These are phyloP conservation scores for Tribolium castaneum DNA, from an alignment of 1,140 invertebrate species.

Conservation along the genomic window DNA sequence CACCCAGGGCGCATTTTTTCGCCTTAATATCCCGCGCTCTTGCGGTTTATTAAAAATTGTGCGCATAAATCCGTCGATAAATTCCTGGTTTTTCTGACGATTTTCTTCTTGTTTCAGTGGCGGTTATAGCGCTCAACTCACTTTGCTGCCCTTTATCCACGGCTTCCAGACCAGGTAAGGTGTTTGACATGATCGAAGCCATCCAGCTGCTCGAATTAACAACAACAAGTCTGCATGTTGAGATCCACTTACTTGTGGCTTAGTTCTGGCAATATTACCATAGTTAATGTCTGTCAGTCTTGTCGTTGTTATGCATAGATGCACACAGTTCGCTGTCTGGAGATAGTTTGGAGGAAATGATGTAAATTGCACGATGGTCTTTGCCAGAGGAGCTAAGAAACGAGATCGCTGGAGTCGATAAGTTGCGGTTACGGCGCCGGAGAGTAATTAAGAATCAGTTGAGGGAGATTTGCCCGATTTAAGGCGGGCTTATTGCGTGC, in stretches of 20 bases:
- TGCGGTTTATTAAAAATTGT: background rate
- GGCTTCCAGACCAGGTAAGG: background rate
- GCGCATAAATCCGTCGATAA: background rate
- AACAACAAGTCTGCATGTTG: constrained; percentile 3
- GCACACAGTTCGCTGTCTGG: background rate
- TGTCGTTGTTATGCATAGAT: constrained; percentile 23
- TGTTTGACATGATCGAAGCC: background rate
- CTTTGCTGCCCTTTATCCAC: background rate
- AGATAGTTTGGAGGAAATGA: background rate
- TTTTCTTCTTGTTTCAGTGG: constrained; percentile 7
- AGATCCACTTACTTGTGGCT: constrained; percentile 12
- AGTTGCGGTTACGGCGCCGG: background rate
- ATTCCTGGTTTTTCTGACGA: background rate
- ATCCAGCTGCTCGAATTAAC: background rate
- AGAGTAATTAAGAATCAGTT: background rate
- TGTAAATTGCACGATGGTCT: background rate
- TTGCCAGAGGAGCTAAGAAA: background rate
- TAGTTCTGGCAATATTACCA: constrained; percentile 13
- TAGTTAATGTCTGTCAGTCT: constrained; percentile 3
- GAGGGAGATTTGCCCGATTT: background rate
- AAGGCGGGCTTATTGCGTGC: background rate
- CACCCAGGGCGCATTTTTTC: background rate
- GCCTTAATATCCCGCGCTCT: background rate
- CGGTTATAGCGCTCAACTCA: background rate
- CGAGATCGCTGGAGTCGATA: background rate